Percentiles rank a stretch among this genome's conserved stretches.
These are phyloP conservation scores for Leucophora obtusa DNA, from an alignment of 2,888 invertebrate species.

Conservation along the genomic window DNA sequence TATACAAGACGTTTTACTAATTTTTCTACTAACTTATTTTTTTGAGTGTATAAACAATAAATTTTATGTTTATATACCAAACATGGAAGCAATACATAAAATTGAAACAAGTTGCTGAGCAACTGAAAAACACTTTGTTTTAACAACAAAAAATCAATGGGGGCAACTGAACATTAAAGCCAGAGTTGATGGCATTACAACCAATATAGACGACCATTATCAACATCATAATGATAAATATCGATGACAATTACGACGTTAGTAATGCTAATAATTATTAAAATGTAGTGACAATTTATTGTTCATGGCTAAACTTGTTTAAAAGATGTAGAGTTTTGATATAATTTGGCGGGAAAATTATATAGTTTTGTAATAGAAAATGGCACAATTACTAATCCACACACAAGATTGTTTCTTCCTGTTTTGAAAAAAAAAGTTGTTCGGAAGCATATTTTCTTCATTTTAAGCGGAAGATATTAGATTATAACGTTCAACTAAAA, in stretches of 20 bases:
- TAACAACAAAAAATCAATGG: not conserved
- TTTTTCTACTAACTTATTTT: too few relatives aligned
- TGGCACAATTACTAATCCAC: constrained; percentile 34
- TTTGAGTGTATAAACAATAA: too few relatives aligned
- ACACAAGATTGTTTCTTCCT: constrained; percentile 30
- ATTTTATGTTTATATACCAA: not conserved
- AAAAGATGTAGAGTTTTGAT: not conserved
- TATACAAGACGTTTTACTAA: too few relatives aligned
- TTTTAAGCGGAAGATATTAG: constrained; percentile 51
- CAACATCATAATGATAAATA: not conserved
- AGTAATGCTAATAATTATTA: constrained; percentile 27
- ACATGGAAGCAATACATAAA: constrained; percentile 7
- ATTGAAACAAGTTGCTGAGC: constrained; percentile 14
- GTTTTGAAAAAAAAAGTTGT: constrained; percentile 8
- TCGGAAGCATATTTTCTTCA: constrained; percentile 44
- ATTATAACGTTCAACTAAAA: constrained; percentile 23
- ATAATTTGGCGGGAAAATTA: constrained; percentile 19
- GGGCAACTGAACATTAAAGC: not conserved
- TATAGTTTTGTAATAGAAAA: constrained; percentile 13
- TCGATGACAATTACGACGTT: constrained; percentile 8
- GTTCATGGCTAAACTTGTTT: constrained; percentile 33
- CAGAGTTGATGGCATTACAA: constrained; percentile 3
- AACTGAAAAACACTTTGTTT: constrained; percentile 13
- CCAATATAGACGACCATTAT: constrained; percentile 7
- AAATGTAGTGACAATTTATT: constrained; percentile 49